Evolutionary conservation across 1,140 invertebrate species (phyloP).

Genomic region (Polypedilum pembai): DNA sequence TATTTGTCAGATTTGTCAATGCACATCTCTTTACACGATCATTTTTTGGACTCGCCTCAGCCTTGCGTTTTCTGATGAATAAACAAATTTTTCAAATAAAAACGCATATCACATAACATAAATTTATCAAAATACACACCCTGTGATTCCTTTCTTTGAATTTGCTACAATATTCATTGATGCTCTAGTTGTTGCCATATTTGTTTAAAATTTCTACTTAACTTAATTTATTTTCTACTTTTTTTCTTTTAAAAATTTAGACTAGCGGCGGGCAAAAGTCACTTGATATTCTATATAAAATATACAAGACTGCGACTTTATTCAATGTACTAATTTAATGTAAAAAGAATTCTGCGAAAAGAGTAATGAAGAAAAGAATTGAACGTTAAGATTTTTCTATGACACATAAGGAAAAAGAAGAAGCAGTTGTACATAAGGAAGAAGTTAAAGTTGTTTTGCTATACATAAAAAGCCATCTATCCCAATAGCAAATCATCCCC

Average conservation of each 20-base stretch:
- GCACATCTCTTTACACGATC: constrained; percentile 50
- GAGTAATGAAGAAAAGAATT: background rate
- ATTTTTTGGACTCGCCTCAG: constrained; percentile 42
- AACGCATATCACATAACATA: constrained; percentile 36
- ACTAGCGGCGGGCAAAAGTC: background rate
- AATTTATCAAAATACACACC: background rate
- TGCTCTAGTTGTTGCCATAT: constrained; percentile 9
- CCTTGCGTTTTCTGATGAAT: constrained; percentile 39
- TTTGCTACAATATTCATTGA: background rate
- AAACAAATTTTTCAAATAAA: constrained; percentile 26
- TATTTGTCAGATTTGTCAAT: constrained; percentile 62
- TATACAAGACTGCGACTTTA: background rate
- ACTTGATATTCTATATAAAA: background rate
- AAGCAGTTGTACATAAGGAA: constrained; percentile 11
- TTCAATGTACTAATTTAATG: background rate
- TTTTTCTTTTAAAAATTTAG: background rate
- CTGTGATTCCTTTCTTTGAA: background rate
- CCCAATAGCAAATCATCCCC: background rate
- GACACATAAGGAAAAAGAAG: background rate
- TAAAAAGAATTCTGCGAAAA: background rate
- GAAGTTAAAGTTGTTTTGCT: background rate
- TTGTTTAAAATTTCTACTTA: background rate
- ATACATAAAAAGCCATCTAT: background rate
- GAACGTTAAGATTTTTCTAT: background rate
- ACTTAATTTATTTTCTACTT: background rate